Base-by-base conservation (phyloP, 1,140 invertebrate genomes). In the Pseudomyrmex sp. region DNA sequence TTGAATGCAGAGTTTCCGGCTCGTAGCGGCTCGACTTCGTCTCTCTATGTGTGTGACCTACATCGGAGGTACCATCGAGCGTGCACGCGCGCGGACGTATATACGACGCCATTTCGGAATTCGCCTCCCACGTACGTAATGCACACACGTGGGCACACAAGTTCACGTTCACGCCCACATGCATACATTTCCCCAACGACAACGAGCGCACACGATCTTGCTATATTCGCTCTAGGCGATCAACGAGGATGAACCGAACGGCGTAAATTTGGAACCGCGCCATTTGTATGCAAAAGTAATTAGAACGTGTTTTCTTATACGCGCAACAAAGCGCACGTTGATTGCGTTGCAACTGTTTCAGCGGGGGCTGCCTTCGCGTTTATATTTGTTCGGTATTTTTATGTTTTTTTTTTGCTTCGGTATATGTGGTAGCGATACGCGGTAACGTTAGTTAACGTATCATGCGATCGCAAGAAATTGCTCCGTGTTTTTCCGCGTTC, bases 1-100 rank as follows among this genome's bases (percentile, higher is more conserved):
- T 63, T 82, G 88, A 91, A 91, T 87, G 86, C 83, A 73, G 72
- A 90, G 86, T 80, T 89, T 90, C 88, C 89, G 82, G 75, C 86
- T 89, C 75, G 87, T 84, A 66, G 77, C 62, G 62, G 59, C 72
- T 79, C 76, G 80, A 86, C 83, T 79, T 86, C 84, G 84, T 76
- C 50, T 10, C 50, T 10, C 80, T 77, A 85, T 90, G 90, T 76
- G 77, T 82, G 85, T 90, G 91, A 86, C 88, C 90, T 87, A 90
- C 74, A 89, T 90, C 77, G 54, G 52, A 85, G 87, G 86, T 89
- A 87, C 80, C 83, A 91, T 90, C 80, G 85, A 63, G 58, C 88
- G 79, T 80, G 66, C 77, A 54, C 62, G 63, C 52, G 62, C 73
- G 73, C 58, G 63, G 66, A 80, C 66, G 66, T 72, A 61, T 61